phyloP scores from a whole-genome alignment of 2,797 vertebrate genomes.

The Pempheris klunzingeri region DNA sequence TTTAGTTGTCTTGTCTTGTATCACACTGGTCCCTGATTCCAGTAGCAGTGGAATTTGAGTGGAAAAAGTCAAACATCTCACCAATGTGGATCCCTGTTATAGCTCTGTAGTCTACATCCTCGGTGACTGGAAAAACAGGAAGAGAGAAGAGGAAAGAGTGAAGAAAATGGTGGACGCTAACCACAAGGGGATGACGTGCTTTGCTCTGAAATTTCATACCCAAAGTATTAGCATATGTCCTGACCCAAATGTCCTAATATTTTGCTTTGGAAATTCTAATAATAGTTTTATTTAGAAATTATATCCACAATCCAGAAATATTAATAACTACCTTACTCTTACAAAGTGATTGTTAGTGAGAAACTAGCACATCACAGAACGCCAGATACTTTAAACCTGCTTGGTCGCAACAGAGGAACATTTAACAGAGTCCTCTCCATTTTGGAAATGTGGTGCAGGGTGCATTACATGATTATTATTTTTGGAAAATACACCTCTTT shows the following conservation, averaged over 20 bases:
- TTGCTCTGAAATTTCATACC: slow-evolving; percentile 53
- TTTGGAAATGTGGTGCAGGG: slow-evolving; percentile 21
- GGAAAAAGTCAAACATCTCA: slow-evolving; percentile 69
- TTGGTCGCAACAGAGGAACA: slow-evolving; percentile 21
- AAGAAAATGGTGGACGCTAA: slow-evolving; percentile 51
- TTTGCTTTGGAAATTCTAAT: slow-evolving; percentile 56
- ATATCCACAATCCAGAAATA: slow-evolving; percentile 30
- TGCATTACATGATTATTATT: slow-evolving; percentile 35
- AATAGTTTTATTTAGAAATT: slow-evolving; percentile 44
- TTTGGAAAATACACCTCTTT: slow-evolving; percentile 25
- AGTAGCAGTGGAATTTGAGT: slow-evolving; percentile 22
- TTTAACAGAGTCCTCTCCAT: slow-evolving; percentile 22
- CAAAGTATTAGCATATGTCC: slow-evolving; percentile 52
- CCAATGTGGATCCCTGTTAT: slow-evolving; percentile 81
- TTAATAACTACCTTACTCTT: slow-evolving; percentile 41
- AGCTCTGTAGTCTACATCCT: slow-evolving; percentile 76
- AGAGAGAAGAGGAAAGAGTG: slow-evolving; percentile 55
- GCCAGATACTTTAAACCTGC: slow-evolving; percentile 36
- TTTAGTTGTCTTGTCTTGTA: slow-evolving; percentile 40
- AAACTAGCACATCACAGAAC: slow-evolving; percentile 1
- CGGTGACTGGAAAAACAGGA: slow-evolving; percentile 67
- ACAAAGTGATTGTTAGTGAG: slow-evolving; percentile 37
- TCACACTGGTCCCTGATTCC: slow-evolving; percentile 45
- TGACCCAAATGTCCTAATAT: slow-evolving; percentile 44
- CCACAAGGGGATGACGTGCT: slow-evolving; percentile 39